These are phyloP conservation scores for Anser brachyrhynchus DNA, from an alignment of 2,113 vertebrate species.

Conservation along the genomic window DNA sequence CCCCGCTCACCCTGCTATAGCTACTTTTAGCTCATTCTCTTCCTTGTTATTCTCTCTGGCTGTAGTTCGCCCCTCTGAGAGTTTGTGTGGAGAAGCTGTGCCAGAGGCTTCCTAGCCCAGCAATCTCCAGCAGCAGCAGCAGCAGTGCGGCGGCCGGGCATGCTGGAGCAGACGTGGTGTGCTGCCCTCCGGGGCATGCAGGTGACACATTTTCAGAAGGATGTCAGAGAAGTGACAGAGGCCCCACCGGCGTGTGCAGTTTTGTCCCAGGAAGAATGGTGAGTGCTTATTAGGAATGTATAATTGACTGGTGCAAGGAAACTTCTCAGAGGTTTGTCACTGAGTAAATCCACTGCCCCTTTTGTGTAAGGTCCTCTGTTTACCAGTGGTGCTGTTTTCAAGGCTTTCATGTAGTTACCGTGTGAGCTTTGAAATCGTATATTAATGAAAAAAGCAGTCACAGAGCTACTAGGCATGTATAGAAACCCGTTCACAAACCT, in stretches of 20 bases:
- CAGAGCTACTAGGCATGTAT: neutral
- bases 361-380: neutral
- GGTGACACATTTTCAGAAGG: too few species aligned
- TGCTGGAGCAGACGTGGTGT: neutral
- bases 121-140: neutral
- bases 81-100: neutral
- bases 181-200: fast-evolving
- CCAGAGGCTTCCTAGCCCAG: too few species aligned
- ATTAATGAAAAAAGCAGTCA: neutral
- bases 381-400: neutral
- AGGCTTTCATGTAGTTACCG: neutral
- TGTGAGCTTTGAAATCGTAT: fast-evolving
- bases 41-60: neutral
- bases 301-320: neutral
- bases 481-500: neutral
- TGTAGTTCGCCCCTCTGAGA: fast-evolving
- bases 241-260: fast-evolving
- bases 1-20: neutral
- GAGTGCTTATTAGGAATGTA: neutral
- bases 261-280: neutral
- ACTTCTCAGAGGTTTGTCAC: too few species aligned
- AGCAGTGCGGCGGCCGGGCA: fast-evolving
- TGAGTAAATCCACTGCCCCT: neutral
- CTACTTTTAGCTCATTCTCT: neutral
- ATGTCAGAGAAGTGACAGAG: too few species aligned